A percentile compares a stretch with the other conserved stretches of the same genome.
These are phyloP conservation scores for Neoascia interrupta DNA, from an alignment of 2,888 invertebrate species.

Conservation along the genomic window DNA sequence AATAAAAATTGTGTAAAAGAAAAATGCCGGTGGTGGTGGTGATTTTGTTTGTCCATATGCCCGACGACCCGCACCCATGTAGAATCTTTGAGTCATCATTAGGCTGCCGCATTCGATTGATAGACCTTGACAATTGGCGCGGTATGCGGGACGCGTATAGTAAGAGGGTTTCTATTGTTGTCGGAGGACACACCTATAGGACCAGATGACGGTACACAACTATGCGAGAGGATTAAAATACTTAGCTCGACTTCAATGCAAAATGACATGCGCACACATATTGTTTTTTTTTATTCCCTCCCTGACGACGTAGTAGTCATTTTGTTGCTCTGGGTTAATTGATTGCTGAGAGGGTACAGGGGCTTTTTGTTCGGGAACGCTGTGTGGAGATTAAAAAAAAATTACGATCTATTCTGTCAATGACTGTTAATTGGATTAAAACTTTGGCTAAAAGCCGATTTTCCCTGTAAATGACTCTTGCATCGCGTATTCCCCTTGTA, in stretches of 20 bases:
- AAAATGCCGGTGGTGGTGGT: slow-evolving; percentile 5
- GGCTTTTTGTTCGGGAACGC: slow-evolving; percentile 8
- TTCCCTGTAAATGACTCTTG: slow-evolving; percentile 38
- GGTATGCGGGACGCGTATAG: slow-evolving; percentile 46
- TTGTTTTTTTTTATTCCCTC: background rate
- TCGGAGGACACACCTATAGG: slow-evolving; percentile 42
- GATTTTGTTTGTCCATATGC: too few relatives aligned
- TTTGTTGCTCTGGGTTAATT: slow-evolving; percentile 52
- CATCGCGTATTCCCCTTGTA: slow-evolving; percentile 5
- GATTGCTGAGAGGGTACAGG: slow-evolving; percentile 29
- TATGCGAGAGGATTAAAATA: slow-evolving; percentile 60
- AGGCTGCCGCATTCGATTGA: slow-evolving; percentile 16
- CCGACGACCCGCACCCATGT: slow-evolving; percentile 56
- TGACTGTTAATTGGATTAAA: slow-evolving; percentile 69
- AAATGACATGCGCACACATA: slow-evolving; percentile 57
- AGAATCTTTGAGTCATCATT: slow-evolving; percentile 22
- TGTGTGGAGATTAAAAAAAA: slow-evolving; percentile 26
- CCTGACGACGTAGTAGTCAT: background rate
- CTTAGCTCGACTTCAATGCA: slow-evolving; percentile 50
- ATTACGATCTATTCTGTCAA: slow-evolving; percentile 43
- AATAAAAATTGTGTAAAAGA: slow-evolving; percentile 29
- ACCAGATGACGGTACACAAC: slow-evolving; percentile 42
- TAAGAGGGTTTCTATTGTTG: slow-evolving; percentile 5
- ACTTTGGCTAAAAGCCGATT: slow-evolving; percentile 50
- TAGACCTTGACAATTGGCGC: slow-evolving; percentile 10